These are phyloP conservation scores for Fissipunctia ypsillon DNA, from an alignment of 2,888 invertebrate genomes.

Conservation along the genomic window DNA sequence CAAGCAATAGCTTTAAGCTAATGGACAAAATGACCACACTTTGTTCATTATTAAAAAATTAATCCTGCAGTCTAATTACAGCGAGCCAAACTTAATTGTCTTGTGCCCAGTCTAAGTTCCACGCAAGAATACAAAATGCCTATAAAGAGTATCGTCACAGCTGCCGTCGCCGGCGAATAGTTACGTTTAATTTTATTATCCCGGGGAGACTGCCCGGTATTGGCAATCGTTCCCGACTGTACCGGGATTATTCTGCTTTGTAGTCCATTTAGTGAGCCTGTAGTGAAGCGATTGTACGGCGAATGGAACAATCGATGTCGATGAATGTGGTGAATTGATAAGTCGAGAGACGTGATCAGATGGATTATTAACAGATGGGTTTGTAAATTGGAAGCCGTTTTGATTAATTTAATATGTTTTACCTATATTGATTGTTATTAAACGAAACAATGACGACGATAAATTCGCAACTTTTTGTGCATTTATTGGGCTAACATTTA, in stretches of 20 bases:
- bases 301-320: conserved; percentile 28
- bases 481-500: too few species aligned
- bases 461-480: background rate
- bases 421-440: too few species aligned
- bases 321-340: conserved; percentile 42
- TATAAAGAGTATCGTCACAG: conserved; percentile 57
- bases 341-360: conserved; percentile 17
- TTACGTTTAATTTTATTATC: conserved; percentile 67
- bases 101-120: conserved; percentile 46
- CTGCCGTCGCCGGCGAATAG: conserved; percentile 51
- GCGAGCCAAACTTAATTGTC: conserved; percentile 51
- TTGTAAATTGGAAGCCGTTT: background rate
- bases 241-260: conserved; percentile 56
- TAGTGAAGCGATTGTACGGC: conserved; percentile 37
- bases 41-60: conserved; percentile 27
- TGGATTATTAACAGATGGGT: conserved; percentile 3
- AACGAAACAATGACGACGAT: too few species aligned
- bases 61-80: conserved; percentile 51
- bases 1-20: conserved; percentile 1
- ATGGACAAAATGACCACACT: conserved; percentile 32
- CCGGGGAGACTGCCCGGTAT: conserved; percentile 56
- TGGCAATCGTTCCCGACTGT: conserved; percentile 53
- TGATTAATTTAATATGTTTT: background rate
- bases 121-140: conserved; percentile 62
- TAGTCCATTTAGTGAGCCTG: conserved; percentile 55